Evolutionary conservation across 2,113 vertebrate genomes (phyloP).

Genomic region (Porphyrio hochstetteri): DNA sequence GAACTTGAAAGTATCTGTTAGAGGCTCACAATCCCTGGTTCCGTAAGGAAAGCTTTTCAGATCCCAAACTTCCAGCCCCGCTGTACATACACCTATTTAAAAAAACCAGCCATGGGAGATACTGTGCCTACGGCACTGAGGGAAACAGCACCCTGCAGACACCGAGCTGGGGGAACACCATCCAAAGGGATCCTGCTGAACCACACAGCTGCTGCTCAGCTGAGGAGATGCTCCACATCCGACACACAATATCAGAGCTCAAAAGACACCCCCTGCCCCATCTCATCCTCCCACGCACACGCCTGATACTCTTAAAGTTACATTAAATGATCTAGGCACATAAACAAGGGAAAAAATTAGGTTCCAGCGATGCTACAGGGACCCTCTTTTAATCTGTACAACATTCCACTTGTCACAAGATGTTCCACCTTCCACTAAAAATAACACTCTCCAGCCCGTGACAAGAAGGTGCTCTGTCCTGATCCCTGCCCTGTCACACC

Average conservation of each 20-base stretch:
- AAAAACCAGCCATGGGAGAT: background rate
- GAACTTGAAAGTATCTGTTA: background rate
- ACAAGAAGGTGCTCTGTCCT: background rate
- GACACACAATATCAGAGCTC: background rate
- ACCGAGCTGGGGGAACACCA: background rate
- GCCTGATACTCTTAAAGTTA: background rate
- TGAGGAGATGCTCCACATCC: background rate
- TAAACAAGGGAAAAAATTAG: background rate
- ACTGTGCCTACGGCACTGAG: rapidly evolving
- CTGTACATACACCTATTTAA: background rate
- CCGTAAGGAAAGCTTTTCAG: background rate
- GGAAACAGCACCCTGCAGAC: background rate
- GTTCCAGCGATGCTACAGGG: background rate
- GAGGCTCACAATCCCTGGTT: background rate
- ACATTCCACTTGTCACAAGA: too few relatives aligned
- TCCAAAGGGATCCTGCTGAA: background rate
- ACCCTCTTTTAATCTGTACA: background rate
- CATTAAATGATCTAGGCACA: background rate
- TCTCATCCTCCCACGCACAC: background rate
- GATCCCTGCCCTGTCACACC: background rate
- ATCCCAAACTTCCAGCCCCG: background rate
- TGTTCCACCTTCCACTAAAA: background rate
- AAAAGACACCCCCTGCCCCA: background rate
- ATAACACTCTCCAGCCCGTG: background rate
- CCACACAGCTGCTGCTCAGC: background rate